Percentiles rank a stretch among this genome's conserved stretches.
phyloP scores from a whole-genome alignment of 2,888 invertebrate genomes.

The Homarus gammarus region DNA sequence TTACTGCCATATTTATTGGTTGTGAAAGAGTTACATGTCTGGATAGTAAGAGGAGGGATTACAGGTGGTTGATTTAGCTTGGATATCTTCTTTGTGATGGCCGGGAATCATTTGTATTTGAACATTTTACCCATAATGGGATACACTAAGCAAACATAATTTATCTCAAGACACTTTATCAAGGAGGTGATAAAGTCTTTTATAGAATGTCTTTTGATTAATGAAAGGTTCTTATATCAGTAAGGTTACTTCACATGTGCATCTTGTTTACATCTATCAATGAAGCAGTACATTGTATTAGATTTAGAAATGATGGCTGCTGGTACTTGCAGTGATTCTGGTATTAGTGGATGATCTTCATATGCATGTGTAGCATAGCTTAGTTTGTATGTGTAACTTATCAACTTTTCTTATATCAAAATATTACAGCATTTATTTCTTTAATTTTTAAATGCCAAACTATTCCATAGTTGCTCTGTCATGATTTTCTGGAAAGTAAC shows the following conservation, averaged over 20 bases:
- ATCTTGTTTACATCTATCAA: not conserved
- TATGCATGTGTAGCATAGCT: not conserved
- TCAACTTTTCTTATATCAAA: not conserved
- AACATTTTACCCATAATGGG: not conserved
- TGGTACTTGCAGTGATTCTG: not conserved
- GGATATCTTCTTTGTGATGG: slow-evolving; percentile 3
- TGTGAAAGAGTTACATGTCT: not conserved
- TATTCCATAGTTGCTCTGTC: not conserved
- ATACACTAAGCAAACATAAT: not conserved
- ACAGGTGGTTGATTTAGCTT: slow-evolving; percentile 19
- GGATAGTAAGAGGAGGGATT: slow-evolving; percentile 1
- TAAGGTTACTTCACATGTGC: not conserved
- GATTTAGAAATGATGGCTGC: not conserved
- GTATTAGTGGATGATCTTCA: slow-evolving; percentile 16
- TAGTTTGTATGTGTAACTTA: not conserved
- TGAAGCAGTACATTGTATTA: slow-evolving; percentile 8
- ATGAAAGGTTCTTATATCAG: not conserved
- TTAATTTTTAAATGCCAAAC: not conserved
- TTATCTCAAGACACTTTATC: not conserved
- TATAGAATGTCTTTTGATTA: not conserved
- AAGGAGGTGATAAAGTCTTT: not conserved
- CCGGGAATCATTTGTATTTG: not conserved
- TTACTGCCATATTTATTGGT: not conserved
- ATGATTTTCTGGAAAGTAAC: not conserved
- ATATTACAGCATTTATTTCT: not conserved